Conservation (phyloP, 2,797 vertebrate genomes). For the Podarcis siculus region DNA sequence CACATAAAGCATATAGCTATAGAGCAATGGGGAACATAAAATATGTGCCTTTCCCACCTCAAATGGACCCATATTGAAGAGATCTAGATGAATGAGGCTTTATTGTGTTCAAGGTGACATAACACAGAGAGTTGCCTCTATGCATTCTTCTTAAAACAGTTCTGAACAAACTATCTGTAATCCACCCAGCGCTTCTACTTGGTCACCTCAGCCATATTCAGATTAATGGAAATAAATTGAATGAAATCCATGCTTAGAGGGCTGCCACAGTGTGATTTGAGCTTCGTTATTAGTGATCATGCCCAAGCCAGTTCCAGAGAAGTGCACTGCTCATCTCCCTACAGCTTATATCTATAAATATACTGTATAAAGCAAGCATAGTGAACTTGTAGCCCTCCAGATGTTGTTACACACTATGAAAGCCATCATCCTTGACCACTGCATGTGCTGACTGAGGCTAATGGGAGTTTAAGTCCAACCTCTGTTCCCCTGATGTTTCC, state of each 20-base stretch:
- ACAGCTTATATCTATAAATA: neutral
- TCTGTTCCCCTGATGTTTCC: neutral
- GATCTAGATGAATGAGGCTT: conserved; percentile 8
- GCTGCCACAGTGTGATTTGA: neutral
- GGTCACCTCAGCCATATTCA: neutral
- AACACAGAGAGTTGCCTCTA: neutral
- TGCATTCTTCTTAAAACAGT: neutral
- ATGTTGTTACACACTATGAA: neutral
- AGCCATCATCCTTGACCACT: neutral
- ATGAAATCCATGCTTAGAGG: neutral
- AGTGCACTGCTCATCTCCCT: neutral
- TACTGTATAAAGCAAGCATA: neutral
- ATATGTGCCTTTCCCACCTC: neutral
- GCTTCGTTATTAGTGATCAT: neutral
- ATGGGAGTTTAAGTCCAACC: neutral
- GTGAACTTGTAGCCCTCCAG: no score
- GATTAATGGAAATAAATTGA: neutral
- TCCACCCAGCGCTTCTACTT: neutral
- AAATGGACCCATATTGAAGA: conserved; percentile 20
- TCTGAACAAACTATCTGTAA: neutral
- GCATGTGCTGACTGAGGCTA: neutral
- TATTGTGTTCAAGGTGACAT: conserved; percentile 10
- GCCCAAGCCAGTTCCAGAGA: neutral
- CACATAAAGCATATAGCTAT: conserved; percentile 8
- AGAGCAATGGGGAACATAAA: conserved; percentile 3